phyloP scores from a whole-genome alignment of 2,888 invertebrate species.

The Drosophila paramelanica region DNA sequence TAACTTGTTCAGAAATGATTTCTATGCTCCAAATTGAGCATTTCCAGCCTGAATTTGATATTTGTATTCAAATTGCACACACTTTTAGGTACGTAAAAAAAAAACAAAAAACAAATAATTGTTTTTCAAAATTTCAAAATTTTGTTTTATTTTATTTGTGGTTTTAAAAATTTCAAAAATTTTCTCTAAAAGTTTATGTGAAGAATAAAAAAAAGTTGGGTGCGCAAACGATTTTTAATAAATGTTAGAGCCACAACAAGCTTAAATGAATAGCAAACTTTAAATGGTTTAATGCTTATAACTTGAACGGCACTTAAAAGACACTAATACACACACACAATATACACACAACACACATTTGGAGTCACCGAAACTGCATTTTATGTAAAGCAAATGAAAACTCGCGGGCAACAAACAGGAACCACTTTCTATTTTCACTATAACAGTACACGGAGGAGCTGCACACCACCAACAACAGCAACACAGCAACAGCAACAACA shows the following conservation, averaged over 20 bases:
- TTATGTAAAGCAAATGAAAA: slow-evolving; percentile 79
- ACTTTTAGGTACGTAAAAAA: no score
- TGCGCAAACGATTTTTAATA: background rate
- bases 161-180: no score
- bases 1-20: background rate
- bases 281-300: slow-evolving; percentile 32
- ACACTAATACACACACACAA: slow-evolving; percentile 36
- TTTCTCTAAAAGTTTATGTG: no score
- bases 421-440: slow-evolving; percentile 85
- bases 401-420: slow-evolving; percentile 77
- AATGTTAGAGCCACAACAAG: slow-evolving; percentile 7
- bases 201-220: no score
- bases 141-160: no score
- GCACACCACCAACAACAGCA: slow-evolving; percentile 17
- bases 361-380: slow-evolving; percentile 62
- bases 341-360: slow-evolving; percentile 23
- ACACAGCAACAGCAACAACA: slow-evolving; percentile 19
- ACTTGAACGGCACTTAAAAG: slow-evolving; percentile 41
- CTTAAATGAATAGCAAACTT: slow-evolving; percentile 16
- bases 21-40: background rate
- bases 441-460: slow-evolving; percentile 72
- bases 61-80: background rate
- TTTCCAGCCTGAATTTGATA: background rate
- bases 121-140: no score
- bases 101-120: no score